A percentile compares a stretch with the other conserved stretches of the same genome.
Conservation (phyloP, 2,113 vertebrate species). For the Coturnix japonica region DNA sequence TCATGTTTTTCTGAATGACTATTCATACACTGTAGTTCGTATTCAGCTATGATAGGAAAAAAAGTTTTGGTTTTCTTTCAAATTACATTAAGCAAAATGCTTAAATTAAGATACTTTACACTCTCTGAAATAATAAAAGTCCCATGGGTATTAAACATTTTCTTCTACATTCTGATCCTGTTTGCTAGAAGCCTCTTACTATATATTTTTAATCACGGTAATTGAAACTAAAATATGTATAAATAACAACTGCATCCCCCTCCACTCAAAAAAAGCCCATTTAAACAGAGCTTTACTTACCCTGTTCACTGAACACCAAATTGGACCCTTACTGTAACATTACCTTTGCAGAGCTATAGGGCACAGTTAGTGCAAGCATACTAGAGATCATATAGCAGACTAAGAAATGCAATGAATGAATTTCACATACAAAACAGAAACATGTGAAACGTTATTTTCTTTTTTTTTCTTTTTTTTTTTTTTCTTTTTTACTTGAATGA, state of each 20-base stretch:
- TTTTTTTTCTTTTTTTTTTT: background rate
- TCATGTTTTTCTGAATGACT: background rate
- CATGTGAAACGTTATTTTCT: background rate
- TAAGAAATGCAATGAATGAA: background rate
- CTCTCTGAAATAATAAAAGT: background rate
- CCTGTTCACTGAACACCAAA: background rate
- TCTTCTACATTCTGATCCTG: background rate
- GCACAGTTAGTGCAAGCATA: background rate
- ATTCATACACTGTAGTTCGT: background rate
- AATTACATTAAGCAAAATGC: background rate
- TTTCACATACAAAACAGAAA: conserved; percentile 30
- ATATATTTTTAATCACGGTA: background rate
- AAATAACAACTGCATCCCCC: background rate
- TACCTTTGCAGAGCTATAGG: background rate
- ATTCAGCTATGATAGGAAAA: background rate
- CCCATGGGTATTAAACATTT: background rate
- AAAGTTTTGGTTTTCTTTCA: background rate
- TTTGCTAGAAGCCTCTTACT: background rate
- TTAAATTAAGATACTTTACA: background rate
- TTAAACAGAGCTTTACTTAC: background rate
- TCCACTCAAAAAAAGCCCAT: background rate
- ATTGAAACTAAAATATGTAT: background rate
- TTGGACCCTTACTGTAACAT: background rate
- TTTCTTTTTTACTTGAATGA: conserved; percentile 9
- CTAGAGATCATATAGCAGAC: background rate